These are phyloP conservation scores for Dasypogon diadema DNA, from an alignment of 2,888 invertebrate genomes.

Conservation along the genomic window DNA sequence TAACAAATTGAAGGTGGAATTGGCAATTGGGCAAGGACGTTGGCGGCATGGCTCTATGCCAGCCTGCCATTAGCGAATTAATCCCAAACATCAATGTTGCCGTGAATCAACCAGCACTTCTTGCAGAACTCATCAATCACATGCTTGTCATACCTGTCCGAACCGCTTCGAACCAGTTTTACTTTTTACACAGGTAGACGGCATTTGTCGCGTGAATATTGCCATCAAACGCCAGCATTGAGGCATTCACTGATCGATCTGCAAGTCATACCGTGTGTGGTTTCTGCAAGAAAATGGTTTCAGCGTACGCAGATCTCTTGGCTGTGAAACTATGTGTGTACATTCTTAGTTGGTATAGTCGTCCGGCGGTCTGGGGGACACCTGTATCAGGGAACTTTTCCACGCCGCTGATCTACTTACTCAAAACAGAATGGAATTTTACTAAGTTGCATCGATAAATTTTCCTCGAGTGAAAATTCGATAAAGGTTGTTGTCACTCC, in stretches of 20 bases:
- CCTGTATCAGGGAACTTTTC: slow-evolving; percentile 28
- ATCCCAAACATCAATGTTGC: background rate
- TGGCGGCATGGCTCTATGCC: too few relatives aligned
- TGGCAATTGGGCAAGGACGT: too few relatives aligned
- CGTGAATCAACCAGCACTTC: background rate
- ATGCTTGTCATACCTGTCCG: slow-evolving; percentile 2
- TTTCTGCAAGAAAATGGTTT: background rate
- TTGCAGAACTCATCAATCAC: slow-evolving; percentile 25
- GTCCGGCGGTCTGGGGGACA: background rate
- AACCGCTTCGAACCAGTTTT: slow-evolving; percentile 25
- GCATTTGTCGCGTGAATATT: slow-evolving; percentile 18
- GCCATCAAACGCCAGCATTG: background rate
- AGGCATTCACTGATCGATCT: background rate
- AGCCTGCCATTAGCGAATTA: background rate
- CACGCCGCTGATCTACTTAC: slow-evolving; percentile 31
- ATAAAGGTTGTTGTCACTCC: slow-evolving; percentile 34
- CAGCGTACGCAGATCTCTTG: background rate
- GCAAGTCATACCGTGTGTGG: background rate
- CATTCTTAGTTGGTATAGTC: background rate
- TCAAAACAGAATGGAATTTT: slow-evolving; percentile 43
- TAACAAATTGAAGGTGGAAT: too few relatives aligned
- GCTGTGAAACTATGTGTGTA: background rate
- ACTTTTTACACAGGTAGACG: slow-evolving; percentile 17
- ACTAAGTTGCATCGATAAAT: slow-evolving; percentile 21
- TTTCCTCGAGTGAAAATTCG: slow-evolving; percentile 40